Percentiles rank a stretch among this genome's conserved stretches.
Conservation (phyloP, 2,888 invertebrate genomes). For the Diplazon laetatorius region DNA sequence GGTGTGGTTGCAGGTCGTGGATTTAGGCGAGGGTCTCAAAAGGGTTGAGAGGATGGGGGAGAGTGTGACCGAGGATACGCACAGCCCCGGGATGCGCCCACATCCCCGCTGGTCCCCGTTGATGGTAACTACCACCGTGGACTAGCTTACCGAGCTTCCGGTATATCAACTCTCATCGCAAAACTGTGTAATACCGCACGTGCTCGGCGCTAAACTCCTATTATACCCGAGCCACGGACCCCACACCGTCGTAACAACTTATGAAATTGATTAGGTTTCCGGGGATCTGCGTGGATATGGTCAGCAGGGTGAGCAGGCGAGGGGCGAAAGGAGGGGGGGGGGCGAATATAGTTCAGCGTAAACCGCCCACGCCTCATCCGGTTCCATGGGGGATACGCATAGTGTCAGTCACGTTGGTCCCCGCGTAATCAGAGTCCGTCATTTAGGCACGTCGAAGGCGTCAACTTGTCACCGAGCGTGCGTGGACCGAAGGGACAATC, state of each 20-base stretch:
- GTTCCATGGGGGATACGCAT: constrained; percentile 58
- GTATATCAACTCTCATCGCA: constrained; percentile 36
- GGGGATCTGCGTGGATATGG: constrained; percentile 8
- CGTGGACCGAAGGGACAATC: neutral
- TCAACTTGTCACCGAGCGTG: constrained; percentile 48
- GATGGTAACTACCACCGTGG: constrained; percentile 7
- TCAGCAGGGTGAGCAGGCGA: constrained; percentile 27
- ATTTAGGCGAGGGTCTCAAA: constrained; percentile 33
- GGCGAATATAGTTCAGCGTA: constrained; percentile 7
- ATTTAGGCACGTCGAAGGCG: constrained; percentile 61
- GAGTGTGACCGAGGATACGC: neutral
- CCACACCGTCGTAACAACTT: constrained; percentile 58
- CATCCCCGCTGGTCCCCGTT: too few relatives aligned
- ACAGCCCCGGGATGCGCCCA: neutral
- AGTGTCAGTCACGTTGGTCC: constrained; percentile 56
- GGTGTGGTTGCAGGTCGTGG: constrained; percentile 28
- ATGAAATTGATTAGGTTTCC: constrained; percentile 64
- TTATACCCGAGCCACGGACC: constrained; percentile 40
- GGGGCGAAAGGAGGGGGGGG: constrained; percentile 4
- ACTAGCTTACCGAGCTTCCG: neutral
- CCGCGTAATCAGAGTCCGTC: constrained; percentile 63
- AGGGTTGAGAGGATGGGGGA: neutral
- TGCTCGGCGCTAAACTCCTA: constrained; percentile 50
- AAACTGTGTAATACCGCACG: neutral
- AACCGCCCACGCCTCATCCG: constrained; percentile 18